Evolutionary conservation across 2,888 invertebrate genomes (phyloP).

Genomic region (Anodontia alba): DNA sequence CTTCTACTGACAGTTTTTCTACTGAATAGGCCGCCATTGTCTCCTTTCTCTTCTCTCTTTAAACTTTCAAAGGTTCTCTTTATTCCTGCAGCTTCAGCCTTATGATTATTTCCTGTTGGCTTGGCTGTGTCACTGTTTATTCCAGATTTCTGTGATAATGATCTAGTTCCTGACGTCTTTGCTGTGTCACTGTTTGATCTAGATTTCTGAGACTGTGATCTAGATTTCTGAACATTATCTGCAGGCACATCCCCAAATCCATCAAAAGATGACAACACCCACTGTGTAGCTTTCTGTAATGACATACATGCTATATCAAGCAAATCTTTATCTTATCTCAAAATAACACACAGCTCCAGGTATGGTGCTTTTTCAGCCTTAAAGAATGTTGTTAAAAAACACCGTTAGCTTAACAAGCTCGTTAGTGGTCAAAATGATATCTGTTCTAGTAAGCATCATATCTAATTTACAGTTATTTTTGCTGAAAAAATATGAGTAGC

Average conservation of each 20-base stretch:
- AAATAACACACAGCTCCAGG: too few relatives aligned
- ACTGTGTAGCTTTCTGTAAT: conserved; percentile 64
- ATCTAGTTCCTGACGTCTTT: background rate
- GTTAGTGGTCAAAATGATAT: too few relatives aligned
- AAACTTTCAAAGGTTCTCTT: conserved; percentile 16
- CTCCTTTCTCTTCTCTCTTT: conserved; percentile 5
- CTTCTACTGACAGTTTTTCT: conserved; percentile 44
- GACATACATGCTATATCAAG: background rate
- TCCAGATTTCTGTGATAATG: background rate
- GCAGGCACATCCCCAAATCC: conserved; percentile 57
- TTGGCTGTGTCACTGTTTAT: background rate
- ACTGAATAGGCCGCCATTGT: background rate
- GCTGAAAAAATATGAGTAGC: too few relatives aligned
- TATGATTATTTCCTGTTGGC: background rate
- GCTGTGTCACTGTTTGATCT: background rate
- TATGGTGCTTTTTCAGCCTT: too few relatives aligned
- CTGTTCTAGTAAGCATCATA: too few relatives aligned
- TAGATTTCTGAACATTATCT: background rate
- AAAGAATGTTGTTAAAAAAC: too few relatives aligned
- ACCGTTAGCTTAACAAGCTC: too few relatives aligned
- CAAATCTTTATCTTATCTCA: too few relatives aligned
- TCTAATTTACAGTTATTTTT: too few relatives aligned
- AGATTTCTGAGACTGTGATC: background rate
- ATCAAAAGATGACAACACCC: conserved; percentile 80
- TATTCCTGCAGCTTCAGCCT: background rate